These are phyloP conservation scores for Philaethria dido DNA, from an alignment of 2,888 invertebrate genomes.

Conservation along the genomic window DNA sequence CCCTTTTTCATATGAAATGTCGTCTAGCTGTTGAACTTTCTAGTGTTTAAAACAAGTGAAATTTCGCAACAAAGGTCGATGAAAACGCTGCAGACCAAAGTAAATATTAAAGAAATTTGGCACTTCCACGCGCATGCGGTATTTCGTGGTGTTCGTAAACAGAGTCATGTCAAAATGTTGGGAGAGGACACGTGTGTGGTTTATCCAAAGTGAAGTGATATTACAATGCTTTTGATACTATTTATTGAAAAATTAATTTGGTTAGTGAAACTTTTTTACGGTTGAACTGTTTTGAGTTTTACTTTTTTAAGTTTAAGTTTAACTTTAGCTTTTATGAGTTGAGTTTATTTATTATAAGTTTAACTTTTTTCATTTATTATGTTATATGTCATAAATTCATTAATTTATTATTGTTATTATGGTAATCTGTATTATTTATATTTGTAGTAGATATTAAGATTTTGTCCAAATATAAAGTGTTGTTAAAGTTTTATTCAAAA, in stretches of 20 bases:
- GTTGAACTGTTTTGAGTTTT: background rate
- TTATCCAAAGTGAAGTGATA: conserved; percentile 22
- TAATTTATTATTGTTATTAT: background rate
- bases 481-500: background rate
- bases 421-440: background rate
- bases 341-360: background rate
- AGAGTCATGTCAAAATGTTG: conserved; percentile 46
- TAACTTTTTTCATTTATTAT: background rate
- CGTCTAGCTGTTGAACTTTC: background rate
- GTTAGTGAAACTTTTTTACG: conserved; percentile 21
- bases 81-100: conserved; percentile 63
- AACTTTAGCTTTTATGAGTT: background rate
- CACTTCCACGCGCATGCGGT: conserved; percentile 58
- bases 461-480: background rate
- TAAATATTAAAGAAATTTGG: conserved; percentile 47
- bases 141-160: conserved; percentile 47
- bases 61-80: conserved; percentile 57
- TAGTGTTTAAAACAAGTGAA: conserved; percentile 10
- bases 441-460: background rate
- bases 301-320: background rate
- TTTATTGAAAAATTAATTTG: conserved; percentile 7
- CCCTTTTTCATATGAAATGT: background rate
- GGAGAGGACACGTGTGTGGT: conserved; percentile 37
- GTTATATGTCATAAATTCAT: background rate
- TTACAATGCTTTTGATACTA: conserved; percentile 27